These are phyloP conservation scores for Thyatira batis DNA, from an alignment of 2,888 invertebrate genomes.

Conservation along the genomic window DNA sequence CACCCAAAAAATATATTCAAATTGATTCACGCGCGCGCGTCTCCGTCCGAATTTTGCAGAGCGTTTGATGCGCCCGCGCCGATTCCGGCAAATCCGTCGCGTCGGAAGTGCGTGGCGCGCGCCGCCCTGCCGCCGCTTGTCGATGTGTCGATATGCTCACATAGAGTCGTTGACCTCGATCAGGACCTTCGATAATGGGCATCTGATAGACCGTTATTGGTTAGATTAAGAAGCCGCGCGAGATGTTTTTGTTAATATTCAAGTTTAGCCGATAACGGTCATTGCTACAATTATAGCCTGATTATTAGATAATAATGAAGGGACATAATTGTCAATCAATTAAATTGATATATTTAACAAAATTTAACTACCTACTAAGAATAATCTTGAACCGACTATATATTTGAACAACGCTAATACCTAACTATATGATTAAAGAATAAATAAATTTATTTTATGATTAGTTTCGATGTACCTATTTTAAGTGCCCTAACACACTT, in stretches of 20 bases:
- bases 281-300: background rate
- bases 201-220: constrained; percentile 62
- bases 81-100: constrained; percentile 83
- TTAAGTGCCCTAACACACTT: too few species aligned
- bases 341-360: too few species aligned
- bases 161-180: constrained; percentile 75
- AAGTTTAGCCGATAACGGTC: too few species aligned
- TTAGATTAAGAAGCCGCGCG: constrained; percentile 57
- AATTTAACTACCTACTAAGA: too few species aligned
- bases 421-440: too few species aligned
- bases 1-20: constrained; percentile 77
- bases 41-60: constrained; percentile 78
- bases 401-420: too few species aligned
- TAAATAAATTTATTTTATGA: too few species aligned
- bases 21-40: constrained; percentile 79
- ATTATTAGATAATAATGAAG: background rate
- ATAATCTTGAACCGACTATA: too few species aligned
- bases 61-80: constrained; percentile 80
- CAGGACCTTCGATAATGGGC: constrained; percentile 66
- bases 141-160: constrained; percentile 75
- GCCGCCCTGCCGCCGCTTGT: constrained; percentile 57
- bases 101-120: constrained; percentile 80
- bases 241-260: constrained; percentile 23
- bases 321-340: background rate
- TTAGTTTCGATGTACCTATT: too few species aligned